These are phyloP conservation scores for Nannoperca australis DNA, from an alignment of 2,797 vertebrate species.

Conservation along the genomic window DNA sequence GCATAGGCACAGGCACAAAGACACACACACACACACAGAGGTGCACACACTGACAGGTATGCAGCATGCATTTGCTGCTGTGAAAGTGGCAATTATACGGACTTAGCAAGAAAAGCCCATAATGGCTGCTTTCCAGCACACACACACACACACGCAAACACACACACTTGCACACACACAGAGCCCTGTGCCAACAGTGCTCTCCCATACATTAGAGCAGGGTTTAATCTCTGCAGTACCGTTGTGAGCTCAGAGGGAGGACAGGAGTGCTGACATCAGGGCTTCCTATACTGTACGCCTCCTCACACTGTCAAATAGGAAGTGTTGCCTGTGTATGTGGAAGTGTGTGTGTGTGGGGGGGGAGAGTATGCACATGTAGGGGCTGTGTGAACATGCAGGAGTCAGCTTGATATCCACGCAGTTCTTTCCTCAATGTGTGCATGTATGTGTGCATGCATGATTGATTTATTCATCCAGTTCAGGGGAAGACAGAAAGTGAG, in stretches of 20 bases:
- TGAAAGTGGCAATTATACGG: slow-evolving; percentile 79
- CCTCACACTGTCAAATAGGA: slow-evolving; percentile 63
- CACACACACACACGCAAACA: slow-evolving; percentile 7
- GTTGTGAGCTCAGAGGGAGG: slow-evolving; percentile 78
- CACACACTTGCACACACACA: slow-evolving; percentile 6
- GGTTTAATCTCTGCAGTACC: slow-evolving; percentile 82
- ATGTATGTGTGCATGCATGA: slow-evolving; percentile 11
- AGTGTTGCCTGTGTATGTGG: slow-evolving; percentile 40
- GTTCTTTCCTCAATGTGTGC: neutral
- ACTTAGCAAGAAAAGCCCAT: slow-evolving; percentile 69
- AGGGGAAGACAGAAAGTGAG: slow-evolving; percentile 10
- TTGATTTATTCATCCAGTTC: slow-evolving; percentile 43
- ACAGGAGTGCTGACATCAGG: slow-evolving; percentile 81
- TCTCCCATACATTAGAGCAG: slow-evolving; percentile 76
- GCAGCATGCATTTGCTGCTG: slow-evolving; percentile 68
- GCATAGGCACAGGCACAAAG: neutral
- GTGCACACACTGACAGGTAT: slow-evolving; percentile 50
- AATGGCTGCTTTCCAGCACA: slow-evolving; percentile 70
- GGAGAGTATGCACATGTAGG: slow-evolving; percentile 7
- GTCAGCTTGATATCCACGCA: slow-evolving; percentile 43
- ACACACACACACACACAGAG: slow-evolving; percentile 18
- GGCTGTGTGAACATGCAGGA: slow-evolving; percentile 44
- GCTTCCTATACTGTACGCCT: slow-evolving; percentile 65
- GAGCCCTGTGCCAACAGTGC: slow-evolving; percentile 62
- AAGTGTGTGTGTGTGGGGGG: slow-evolving; percentile 17